Conservation (phyloP, 2,113 vertebrate species). For the Oxyruncus cristatus region DNA sequence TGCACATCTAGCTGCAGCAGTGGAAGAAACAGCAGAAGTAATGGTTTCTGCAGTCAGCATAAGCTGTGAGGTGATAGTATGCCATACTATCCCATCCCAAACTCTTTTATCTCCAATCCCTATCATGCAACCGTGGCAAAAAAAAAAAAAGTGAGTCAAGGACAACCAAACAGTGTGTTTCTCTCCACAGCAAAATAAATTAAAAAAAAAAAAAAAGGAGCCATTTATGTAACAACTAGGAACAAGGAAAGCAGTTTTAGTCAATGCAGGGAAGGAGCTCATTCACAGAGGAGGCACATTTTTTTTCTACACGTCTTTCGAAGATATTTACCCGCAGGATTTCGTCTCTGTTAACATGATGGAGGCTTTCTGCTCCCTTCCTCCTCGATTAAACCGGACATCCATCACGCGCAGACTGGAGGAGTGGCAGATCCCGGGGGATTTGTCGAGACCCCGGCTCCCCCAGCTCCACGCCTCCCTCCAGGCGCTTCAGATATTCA, state of each 20-base stretch:
- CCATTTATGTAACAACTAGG: background rate
- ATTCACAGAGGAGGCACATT: background rate
- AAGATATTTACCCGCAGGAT: background rate
- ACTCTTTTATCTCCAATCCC: background rate
- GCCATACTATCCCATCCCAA: accelerated
- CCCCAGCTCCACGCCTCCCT: background rate
- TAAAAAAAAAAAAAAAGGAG: background rate
- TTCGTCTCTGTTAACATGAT: background rate
- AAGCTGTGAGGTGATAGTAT: accelerated
- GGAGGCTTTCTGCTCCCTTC: background rate
- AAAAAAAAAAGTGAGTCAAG: accelerated
- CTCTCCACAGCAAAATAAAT: background rate
- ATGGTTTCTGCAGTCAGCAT: background rate
- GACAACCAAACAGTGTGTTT: background rate
- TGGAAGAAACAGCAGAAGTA: background rate
- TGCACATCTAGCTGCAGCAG: background rate
- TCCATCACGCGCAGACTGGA: background rate
- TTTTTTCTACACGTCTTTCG: background rate
- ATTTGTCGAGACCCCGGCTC: background rate
- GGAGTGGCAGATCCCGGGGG: background rate
- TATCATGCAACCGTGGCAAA: accelerated
- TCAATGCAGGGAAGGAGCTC: background rate
- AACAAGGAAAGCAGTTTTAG: background rate
- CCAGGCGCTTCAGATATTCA: background rate
- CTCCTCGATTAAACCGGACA: background rate